Conservation (phyloP, 1,140 invertebrate species). For the Lepidurus apus region DNA sequence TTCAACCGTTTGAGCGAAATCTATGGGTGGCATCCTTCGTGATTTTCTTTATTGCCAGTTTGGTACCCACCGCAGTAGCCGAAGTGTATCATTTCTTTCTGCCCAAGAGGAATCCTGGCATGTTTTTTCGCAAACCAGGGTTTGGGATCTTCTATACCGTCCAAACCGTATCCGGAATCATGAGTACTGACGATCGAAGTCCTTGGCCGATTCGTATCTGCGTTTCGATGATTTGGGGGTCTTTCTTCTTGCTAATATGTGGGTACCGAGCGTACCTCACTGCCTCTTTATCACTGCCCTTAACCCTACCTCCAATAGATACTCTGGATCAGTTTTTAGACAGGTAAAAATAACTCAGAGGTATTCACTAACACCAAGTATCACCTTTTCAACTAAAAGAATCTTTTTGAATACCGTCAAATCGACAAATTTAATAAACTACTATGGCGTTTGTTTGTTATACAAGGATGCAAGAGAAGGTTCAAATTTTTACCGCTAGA, state of each 20-base stretch:
- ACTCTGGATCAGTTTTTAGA: constrained; percentile 27
- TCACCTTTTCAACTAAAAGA: no score
- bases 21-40: constrained; percentile 14
- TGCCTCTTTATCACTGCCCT: constrained; percentile 3
- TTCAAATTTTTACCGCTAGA: no score
- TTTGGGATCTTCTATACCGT: constrained; percentile 29
- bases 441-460: no score
- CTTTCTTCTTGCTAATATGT: constrained; percentile 25
- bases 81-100: constrained; percentile 18
- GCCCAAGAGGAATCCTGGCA: neutral
- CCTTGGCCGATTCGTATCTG: constrained; percentile 30
- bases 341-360: neutral
- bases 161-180: constrained; percentile 22
- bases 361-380: neutral
- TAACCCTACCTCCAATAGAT: constrained; percentile 34
- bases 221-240: constrained; percentile 27
- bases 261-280: constrained; percentile 28
- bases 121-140: constrained; percentile 8
- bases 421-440: no score
- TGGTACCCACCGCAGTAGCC: constrained; percentile 12
- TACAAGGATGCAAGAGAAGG: no score
- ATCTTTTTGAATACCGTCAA: no score
- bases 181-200: constrained; percentile 24
- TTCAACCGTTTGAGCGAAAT: constrained; percentile 23
- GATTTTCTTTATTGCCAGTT: constrained; percentile 11